Evolutionary conservation across 2,113 vertebrate species (phyloP), one percentile per base, ranked within the genome.

Genomic region (Microtus oregoni): DNA sequence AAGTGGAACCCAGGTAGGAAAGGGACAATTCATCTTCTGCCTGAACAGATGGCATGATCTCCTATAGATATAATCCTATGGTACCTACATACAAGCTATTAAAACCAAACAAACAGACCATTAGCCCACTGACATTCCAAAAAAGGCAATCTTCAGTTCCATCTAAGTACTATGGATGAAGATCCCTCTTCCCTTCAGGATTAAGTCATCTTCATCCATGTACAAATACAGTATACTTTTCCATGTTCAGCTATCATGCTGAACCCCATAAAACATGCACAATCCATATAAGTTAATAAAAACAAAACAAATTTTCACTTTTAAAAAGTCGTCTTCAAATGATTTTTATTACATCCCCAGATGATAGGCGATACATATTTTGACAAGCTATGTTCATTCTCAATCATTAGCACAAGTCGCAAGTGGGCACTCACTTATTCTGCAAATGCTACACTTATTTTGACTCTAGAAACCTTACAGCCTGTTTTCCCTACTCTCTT

Each of bases 381-480:
- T 44, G 30, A 41, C 5, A 55, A 1, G 24, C 6, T 26, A 0
- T n/a, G 58, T 55, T 3, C 3, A 0, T 65, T 76, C 19, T 67
- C 11, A 14, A 15, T 63, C 8, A 47, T 38, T 19, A 41, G 2
- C 47, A 32, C 14, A 52, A 44, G 8, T n/a, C 22, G 22, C 1
- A 41, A 9, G 4, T n/a, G 22, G 26, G 2, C 41, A 68, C 13
- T 47, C 28, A 24, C 61, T 81, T 89, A 47, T 73, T 41, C 38
- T 32, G 10, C 15, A 55, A 47, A 3, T 0, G 10, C 2, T 44
- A 44, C 5, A 52, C 30, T 79, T 22, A 14, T 22, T 52, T 77
- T 76, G 32, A 44, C 1, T 13, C 22, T 67, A 22, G 14, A 5
- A 1, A 61, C 63, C 32, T 4, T 15, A 0, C 1, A 24, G 1